A percentile compares a stretch with the other conserved stretches of the same genome.
phyloP scores from a whole-genome alignment of 2,888 invertebrate species.

The Falcaria lacertinaria region DNA sequence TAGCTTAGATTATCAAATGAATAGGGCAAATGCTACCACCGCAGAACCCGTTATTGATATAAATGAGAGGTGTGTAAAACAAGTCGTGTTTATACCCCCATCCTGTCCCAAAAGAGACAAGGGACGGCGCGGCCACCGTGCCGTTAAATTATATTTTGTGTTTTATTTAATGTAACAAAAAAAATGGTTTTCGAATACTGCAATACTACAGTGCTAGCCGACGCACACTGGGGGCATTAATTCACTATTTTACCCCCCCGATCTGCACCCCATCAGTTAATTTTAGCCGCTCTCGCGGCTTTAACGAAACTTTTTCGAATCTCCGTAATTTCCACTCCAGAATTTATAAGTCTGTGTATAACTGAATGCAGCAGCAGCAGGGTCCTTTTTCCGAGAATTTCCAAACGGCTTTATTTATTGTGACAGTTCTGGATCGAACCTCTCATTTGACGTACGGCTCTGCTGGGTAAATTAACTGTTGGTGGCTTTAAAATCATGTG shows the following conservation, averaged over 20 bases:
- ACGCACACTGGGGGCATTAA: constrained; percentile 47
- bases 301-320: constrained; percentile 46
- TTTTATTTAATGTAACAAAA: constrained; percentile 14
- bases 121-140: too few species aligned
- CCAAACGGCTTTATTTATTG: constrained; percentile 35
- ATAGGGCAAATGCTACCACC: too few species aligned
- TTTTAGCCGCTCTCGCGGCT: constrained; percentile 30
- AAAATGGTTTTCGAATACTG: constrained; percentile 14
- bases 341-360: constrained; percentile 64
- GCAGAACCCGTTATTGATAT: too few species aligned
- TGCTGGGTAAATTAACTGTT: not conserved
- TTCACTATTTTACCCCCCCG: constrained; percentile 44
- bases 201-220: constrained; percentile 26
- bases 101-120: too few species aligned
- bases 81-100: too few species aligned
- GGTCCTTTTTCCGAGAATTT: constrained; percentile 36
- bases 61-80: too few species aligned
- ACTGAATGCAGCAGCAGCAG: constrained; percentile 37
- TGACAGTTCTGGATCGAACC: constrained; percentile 5
- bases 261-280: constrained; percentile 9
- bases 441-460: constrained; percentile 8
- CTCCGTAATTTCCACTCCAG: constrained; percentile 49
- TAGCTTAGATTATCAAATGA: constrained; percentile 5
- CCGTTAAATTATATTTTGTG: too few species aligned
- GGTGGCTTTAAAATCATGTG: not conserved